Evolutionary conservation across 2,888 invertebrate species (phyloP).

Genomic region (Cryptops parisi): DNA sequence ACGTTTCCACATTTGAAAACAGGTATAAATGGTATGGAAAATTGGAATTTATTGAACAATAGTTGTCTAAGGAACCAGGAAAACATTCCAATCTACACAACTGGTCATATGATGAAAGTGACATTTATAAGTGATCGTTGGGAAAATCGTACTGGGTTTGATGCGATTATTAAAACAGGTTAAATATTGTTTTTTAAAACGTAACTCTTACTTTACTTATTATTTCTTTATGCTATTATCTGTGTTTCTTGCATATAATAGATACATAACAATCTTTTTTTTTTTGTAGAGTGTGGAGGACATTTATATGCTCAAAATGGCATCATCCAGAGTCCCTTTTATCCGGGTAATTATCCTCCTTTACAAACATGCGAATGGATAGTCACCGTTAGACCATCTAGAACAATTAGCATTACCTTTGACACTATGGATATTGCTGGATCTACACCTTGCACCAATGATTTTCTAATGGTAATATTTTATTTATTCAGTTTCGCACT

Average conservation of each 20-base stretch:
- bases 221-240: background rate
- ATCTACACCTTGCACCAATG: slow-evolving; percentile 33
- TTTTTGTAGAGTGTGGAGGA: slow-evolving; percentile 51
- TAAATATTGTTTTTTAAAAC: background rate
- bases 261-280: too few species aligned
- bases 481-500: background rate
- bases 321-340: slow-evolving; percentile 24
- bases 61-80: background rate
- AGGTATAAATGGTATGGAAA: slow-evolving; percentile 1
- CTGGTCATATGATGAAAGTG: slow-evolving; percentile 41
- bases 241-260: slow-evolving; percentile 7
- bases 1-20: background rate
- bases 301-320: slow-evolving; percentile 32
- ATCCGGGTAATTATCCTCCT: slow-evolving; percentile 23
- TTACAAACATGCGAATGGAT: slow-evolving; percentile 51
- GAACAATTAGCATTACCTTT: slow-evolving; percentile 51
- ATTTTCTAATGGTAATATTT: slow-evolving; percentile 37
- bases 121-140: slow-evolving; percentile 47
- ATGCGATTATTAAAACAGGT: slow-evolving; percentile 32
- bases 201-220: too few species aligned
- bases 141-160: slow-evolving; percentile 51
- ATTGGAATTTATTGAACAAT: background rate
- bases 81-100: background rate
- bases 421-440: slow-evolving; percentile 44
- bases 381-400: slow-evolving; percentile 54